A percentile compares a stretch with the other conserved stretches of the same genome.
Conservation (phyloP, 2,113 vertebrate species). For the Beaufortia kweichowensis region DNA sequence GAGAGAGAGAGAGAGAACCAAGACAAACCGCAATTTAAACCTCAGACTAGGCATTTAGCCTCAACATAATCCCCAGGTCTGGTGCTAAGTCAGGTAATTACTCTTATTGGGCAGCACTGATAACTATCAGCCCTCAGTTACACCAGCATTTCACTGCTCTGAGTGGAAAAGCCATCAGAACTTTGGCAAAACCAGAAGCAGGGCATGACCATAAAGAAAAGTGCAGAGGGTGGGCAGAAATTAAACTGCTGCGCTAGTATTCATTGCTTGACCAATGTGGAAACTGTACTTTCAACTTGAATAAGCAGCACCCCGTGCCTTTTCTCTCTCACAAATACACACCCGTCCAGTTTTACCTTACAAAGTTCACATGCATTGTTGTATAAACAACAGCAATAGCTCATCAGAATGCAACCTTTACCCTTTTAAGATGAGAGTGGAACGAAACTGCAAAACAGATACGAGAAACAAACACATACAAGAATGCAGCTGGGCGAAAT, state of each 20-base stretch:
- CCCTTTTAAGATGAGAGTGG: slow-evolving; percentile 13
- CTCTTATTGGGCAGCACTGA: slow-evolving; percentile 1
- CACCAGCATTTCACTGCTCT: neutral
- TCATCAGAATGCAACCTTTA: slow-evolving; percentile 36
- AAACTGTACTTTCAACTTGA: slow-evolving; percentile 5
- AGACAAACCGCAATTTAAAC: slow-evolving; percentile 26
- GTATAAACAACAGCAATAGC: slow-evolving; percentile 32
- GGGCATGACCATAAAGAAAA: slow-evolving; percentile 5
- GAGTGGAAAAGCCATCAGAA: slow-evolving; percentile 26
- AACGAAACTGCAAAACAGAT: neutral
- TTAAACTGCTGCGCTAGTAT: neutral
- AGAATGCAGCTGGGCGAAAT: neutral
- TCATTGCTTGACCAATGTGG: neutral
- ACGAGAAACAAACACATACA: slow-evolving; percentile 17
- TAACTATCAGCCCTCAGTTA: neutral
- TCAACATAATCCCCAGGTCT: slow-evolving; percentile 13
- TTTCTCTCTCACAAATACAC: slow-evolving; percentile 5
- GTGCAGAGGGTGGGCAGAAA: slow-evolving; percentile 13
- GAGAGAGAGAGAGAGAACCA: slow-evolving; percentile 1
- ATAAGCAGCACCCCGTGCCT: neutral
- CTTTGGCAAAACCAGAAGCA: slow-evolving; percentile 19
- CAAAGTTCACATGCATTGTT: slow-evolving; percentile 34
- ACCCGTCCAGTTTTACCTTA: slow-evolving; percentile 37
- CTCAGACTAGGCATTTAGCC: slow-evolving; percentile 31
- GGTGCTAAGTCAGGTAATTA: slow-evolving; percentile 23